Base-by-base conservation (phyloP, 2,113 vertebrate species). In the Erythrolamprus reginae region DNA sequence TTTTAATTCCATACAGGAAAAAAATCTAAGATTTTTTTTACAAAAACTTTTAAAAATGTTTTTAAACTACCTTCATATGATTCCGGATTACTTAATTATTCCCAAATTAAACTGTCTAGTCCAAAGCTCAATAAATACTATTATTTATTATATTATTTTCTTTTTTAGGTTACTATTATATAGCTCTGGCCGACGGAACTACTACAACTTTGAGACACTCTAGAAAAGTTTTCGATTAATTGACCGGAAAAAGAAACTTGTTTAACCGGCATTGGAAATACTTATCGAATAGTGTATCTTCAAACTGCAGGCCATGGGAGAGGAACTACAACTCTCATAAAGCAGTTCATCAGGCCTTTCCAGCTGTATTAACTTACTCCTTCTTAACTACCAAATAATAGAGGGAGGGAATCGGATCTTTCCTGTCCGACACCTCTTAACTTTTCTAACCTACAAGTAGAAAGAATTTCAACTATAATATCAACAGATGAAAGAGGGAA, bases 311-410 rank as follows among this genome's bases (percentile, higher is more conserved):
- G 24, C 1, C 21, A 55, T 23, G 33, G 23, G 56, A 48, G n/a
- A 50, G 56, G n/a, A 85, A 51, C 3, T 23, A 28, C n/a, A 12
- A 55, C 4, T 45, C 52, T 51, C 19, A 7, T 23, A 50, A 58
- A 28, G 45, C 6, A 82, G 10, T 38, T 55, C 6, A 77, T 13
- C 17, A 50, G 42, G 28, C 51, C 28, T 9, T 58, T 85, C 61
- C 10, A 90, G 42, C 42, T 48, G 28, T 5, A 56, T n/a, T 21
- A 19, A 17, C 24, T 89, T 61, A 87, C 33, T 55, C 47, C 86
- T 21, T n/a, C n/a, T 26, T 0, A 0, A 6, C 3, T 15, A 86
- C 1, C 17, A 50, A 23, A 2, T 0, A 23, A 2, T 0, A 92
- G 24, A 93, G 70, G 70, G 48, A 84, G 45, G 8, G 15, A 8